Evolutionary conservation across 2,888 invertebrate species (phyloP).

Genomic region (Idaea biselata): DNA sequence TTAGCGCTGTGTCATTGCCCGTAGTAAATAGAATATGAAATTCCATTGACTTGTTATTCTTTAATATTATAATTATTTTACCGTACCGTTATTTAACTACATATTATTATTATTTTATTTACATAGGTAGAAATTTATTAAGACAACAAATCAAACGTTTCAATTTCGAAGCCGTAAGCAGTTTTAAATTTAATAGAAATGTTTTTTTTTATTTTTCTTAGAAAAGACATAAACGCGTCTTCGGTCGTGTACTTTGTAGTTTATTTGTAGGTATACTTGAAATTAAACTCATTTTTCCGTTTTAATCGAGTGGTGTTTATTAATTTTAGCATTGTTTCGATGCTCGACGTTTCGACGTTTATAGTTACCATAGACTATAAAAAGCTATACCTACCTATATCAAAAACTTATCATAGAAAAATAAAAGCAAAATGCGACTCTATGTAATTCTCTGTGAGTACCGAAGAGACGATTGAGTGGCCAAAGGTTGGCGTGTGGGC

Average conservation of each 20-base stretch:
- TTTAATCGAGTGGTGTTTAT: too few species aligned
- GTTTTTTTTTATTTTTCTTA: slow-evolving; percentile 4
- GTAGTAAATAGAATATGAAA: slow-evolving; percentile 47
- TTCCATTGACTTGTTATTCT: slow-evolving; percentile 29
- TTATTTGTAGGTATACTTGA: too few species aligned
- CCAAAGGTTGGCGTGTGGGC: slow-evolving; percentile 77
- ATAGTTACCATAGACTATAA: too few species aligned
- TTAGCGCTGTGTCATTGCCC: slow-evolving; percentile 75
- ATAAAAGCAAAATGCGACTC: slow-evolving; percentile 36
- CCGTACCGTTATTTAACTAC: slow-evolving; percentile 7
- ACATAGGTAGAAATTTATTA: not conserved
- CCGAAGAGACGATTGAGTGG: slow-evolving; percentile 73
- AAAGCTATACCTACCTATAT: too few species aligned
- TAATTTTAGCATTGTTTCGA: too few species aligned
- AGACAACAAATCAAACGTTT: not conserved
- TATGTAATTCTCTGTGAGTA: slow-evolving; percentile 40
- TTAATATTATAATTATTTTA: slow-evolving; percentile 13
- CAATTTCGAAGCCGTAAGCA: too few species aligned
- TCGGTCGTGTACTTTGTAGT: not conserved
- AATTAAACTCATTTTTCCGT: too few species aligned
- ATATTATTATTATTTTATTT: not conserved
- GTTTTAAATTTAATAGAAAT: not conserved
- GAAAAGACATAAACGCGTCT: slow-evolving; percentile 13
- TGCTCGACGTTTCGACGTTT: too few species aligned
- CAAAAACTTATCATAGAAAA: not conserved